These are phyloP conservation scores for Anas bernieri DNA, from an alignment of 2,797 vertebrate genomes.

Conservation along the genomic window DNA sequence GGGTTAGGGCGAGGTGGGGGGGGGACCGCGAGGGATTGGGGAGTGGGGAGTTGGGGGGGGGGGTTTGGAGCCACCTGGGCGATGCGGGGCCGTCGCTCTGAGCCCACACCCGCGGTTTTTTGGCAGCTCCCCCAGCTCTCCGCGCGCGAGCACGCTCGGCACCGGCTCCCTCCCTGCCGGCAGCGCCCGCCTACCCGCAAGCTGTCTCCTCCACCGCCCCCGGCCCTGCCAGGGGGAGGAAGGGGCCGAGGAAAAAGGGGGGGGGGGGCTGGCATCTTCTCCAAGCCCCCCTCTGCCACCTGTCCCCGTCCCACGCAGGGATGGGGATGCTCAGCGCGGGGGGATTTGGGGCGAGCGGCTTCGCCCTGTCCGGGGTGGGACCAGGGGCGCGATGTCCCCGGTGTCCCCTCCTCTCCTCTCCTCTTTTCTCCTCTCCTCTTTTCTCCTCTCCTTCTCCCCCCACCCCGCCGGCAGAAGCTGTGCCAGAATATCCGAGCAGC, in stretches of 20 bases:
- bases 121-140: neutral
- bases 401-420: neutral
- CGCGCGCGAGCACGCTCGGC: neutral
- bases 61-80: neutral
- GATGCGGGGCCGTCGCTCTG: neutral
- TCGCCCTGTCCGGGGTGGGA: accelerated
- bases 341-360: neutral
- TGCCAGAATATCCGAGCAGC: neutral
- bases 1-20: neutral
- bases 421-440: too few relatives aligned
- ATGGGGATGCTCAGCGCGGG: neutral
- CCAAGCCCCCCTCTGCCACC: neutral
- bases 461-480: neutral
- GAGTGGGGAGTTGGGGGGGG: too few relatives aligned
- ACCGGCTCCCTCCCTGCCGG: neutral
- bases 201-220: neutral
- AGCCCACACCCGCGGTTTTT: neutral
- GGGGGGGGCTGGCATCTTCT: neutral
- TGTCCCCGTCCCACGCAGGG: neutral
- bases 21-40: neutral
- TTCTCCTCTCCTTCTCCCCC: too few relatives aligned
- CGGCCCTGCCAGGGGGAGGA: neutral
- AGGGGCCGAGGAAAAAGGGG: too few relatives aligned
- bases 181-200: conserved; percentile 1
- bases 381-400: neutral